Evolutionary conservation across 2,113 vertebrate genomes (phyloP).

Genomic region (Mustela lutreola): DNA sequence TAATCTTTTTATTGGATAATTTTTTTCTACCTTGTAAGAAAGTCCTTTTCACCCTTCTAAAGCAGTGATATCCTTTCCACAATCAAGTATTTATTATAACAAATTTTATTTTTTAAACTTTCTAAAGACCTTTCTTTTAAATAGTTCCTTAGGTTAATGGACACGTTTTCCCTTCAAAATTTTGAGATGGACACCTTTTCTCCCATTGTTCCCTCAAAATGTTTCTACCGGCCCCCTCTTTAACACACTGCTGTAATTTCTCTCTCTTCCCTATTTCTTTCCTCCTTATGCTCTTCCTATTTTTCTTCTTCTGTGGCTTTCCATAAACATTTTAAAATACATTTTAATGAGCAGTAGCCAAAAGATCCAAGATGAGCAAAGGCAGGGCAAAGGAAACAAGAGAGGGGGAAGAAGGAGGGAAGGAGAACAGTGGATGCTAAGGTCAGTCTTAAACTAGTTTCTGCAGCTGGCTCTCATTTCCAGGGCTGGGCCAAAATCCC

Average conservation of each 20-base stretch:
- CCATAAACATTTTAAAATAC: background rate
- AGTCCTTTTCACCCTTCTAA: background rate
- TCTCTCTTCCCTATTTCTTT: background rate
- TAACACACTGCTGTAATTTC: background rate
- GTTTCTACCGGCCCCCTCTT: background rate
- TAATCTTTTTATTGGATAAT: background rate
- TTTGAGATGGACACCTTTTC: background rate
- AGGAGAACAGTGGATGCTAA: background rate
- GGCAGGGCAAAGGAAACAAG: background rate
- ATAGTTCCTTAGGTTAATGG: background rate
- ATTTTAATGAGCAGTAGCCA: background rate
- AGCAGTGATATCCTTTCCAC: background rate
- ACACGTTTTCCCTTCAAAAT: background rate
- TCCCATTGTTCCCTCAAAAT: background rate
- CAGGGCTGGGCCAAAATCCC: background rate
- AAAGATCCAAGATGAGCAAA: background rate
- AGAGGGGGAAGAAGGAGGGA: background rate
- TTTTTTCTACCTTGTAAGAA: background rate
- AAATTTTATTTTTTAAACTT: background rate
- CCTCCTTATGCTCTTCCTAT: background rate
- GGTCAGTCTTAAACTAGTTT: background rate
- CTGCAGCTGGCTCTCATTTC: background rate
- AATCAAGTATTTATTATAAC: background rate
- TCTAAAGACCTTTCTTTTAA: background rate
- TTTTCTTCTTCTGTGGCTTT: slow-evolving; percentile 3